Base-by-base conservation (phyloP, 2,113 vertebrate genomes). In the Semnornis frantzii region DNA sequence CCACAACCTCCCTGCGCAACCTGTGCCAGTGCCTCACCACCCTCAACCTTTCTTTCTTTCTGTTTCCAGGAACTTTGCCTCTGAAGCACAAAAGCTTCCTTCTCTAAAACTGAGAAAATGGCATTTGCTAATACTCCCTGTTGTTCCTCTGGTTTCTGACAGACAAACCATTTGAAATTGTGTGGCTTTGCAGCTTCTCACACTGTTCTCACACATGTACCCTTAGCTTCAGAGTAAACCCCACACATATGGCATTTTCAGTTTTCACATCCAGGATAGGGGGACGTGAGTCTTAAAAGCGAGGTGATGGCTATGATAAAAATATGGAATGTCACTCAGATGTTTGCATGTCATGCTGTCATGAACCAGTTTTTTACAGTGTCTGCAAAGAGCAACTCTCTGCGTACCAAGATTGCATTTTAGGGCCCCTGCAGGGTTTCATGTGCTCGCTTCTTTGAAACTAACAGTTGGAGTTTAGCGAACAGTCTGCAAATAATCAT, bases 401-500 rank as follows among this genome's bases (percentile, higher is more conserved):
- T 83, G 69, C 74, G 65, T 75, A 75, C 44, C 88, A 48, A 90
- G 76, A 62, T 50, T 75, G 62, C 85, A 60, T 65, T 95, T 93
- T 86, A 92, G 73, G 90, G 54, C 62, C 95, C 88, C 92, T 94
- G 80, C 57, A 72, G 93, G 73, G 73, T 7, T 90, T 92, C 74
- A 81, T 86, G 23, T 78, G 18, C 85, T 86, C 68, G 64, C 65
- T 90, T 62, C 93, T 94, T 95, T 95, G 80, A 83, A 93, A 96
- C 78, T 93, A 94, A 82, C 92, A 86, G 85, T 88, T 92, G 90
- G 96, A 93, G 83, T 73, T 72, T 58, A 88, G 77, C 62, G 50
- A 95, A 88, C 87, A 85, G 77, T 78, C 82, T 93, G 93, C 6
- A 6, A 87, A 86, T 93, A 82, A 94, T 92, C 83, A 86, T 88